These are phyloP conservation scores for Riparia riparia DNA, from an alignment of 2,113 vertebrate genomes.

Conservation along the genomic window DNA sequence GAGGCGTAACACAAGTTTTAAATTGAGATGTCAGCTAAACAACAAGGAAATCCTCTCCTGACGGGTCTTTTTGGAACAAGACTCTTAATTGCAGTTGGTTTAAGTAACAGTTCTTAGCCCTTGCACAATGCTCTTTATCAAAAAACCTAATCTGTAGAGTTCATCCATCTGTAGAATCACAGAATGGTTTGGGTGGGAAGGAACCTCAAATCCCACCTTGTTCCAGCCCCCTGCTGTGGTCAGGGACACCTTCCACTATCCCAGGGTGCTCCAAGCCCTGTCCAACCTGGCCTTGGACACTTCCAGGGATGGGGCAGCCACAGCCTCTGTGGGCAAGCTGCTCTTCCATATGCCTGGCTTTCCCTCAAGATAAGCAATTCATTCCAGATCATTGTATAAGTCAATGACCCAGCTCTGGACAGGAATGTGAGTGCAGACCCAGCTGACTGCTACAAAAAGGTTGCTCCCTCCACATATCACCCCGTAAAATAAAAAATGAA, in stretches of 20 bases:
- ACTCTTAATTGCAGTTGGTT: background rate
- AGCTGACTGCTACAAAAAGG: background rate
- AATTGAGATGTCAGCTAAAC: background rate
- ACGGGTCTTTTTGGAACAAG: background rate
- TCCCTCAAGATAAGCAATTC: background rate
- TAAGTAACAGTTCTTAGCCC: background rate
- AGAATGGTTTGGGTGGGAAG: background rate
- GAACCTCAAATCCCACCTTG: background rate
- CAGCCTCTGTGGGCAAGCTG: background rate
- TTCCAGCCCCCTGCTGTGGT: background rate
- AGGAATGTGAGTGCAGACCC: background rate
- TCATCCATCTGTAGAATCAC: background rate
- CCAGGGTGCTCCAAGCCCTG: fast-evolving
- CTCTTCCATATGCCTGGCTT: background rate
- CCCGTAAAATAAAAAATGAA: background rate
- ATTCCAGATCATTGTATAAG: fast-evolving
- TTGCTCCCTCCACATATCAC: background rate
- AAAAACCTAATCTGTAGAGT: background rate
- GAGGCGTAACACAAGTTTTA: background rate
- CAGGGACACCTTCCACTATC: background rate
- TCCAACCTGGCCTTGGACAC: background rate
- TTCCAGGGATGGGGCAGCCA: background rate
- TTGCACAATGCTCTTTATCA: background rate
- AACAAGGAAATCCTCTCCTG: background rate
- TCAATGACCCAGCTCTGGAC: background rate